A percentile compares a stretch with the other conserved stretches of the same genome.
These are phyloP conservation scores for Tenthredo notha DNA, from an alignment of 2,888 invertebrate genomes.

Conservation along the genomic window DNA sequence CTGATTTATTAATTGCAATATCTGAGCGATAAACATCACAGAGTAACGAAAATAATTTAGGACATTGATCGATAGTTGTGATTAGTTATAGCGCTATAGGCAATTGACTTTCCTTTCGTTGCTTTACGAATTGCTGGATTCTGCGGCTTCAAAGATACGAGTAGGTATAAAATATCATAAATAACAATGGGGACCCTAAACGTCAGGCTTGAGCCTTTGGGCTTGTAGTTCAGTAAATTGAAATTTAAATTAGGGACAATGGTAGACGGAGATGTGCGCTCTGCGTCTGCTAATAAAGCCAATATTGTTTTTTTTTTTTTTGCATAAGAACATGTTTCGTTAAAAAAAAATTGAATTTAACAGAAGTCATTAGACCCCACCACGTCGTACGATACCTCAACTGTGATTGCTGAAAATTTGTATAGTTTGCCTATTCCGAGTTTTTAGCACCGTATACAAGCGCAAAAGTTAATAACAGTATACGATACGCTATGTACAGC, in stretches of 20 bases:
- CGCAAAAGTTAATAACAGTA: neutral
- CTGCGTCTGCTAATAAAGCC: neutral
- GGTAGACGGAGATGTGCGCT: neutral
- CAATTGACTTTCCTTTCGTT: neutral
- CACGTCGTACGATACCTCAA: neutral
- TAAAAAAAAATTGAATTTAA: neutral
- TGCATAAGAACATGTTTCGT: neutral
- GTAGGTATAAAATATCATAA: neutral
- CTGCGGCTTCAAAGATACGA: neutral
- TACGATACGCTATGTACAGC: neutral
- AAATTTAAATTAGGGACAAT: constrained; percentile 34
- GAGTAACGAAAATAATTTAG: neutral
- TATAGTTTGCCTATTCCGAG: neutral
- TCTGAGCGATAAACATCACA: neutral
- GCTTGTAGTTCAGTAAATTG: constrained; percentile 27
- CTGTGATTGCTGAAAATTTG: neutral
- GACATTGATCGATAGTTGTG: neutral
- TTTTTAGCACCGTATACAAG: neutral
- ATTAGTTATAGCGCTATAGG: neutral
- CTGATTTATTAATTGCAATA: neutral
- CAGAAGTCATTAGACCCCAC: neutral
- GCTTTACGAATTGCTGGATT: neutral
- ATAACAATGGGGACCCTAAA: constrained; percentile 1
- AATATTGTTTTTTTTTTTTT: neutral
- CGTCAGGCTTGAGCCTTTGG: neutral